These are phyloP conservation scores for Arrhopalites spinosus DNA, from an alignment of 2,888 invertebrate genomes.

Conservation along the genomic window DNA sequence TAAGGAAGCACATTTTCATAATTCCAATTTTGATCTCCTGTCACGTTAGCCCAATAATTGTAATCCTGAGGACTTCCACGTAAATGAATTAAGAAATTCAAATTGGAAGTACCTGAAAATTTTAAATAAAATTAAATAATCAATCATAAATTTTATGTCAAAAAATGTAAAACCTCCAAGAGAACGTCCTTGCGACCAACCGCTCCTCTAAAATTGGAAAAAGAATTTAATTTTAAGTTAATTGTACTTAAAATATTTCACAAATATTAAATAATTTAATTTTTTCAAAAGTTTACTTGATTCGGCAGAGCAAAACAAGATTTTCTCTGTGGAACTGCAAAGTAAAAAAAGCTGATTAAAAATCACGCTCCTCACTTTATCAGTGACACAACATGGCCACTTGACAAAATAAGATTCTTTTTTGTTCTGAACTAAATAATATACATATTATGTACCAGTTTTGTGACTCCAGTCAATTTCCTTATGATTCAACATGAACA, in stretches of 20 bases:
- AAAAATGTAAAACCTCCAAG: too few relatives aligned
- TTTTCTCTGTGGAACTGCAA: conserved; percentile 1
- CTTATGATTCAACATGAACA: conserved; percentile 3
- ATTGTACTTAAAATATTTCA: too few relatives aligned
- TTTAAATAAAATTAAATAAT: too few relatives aligned
- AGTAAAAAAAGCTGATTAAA: too few relatives aligned
- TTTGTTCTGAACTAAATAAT: too few relatives aligned
- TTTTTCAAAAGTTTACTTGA: too few relatives aligned
- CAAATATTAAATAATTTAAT: too few relatives aligned
- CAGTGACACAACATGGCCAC: too few relatives aligned
- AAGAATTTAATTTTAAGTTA: conserved; percentile 22
- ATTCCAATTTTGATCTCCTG: conserved; percentile 35
- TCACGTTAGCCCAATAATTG: conserved; percentile 40
- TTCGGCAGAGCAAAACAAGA: conserved; percentile 7
- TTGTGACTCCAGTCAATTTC: conserved; percentile 11
- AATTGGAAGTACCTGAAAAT: conserved; percentile 28
- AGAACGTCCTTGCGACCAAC: conserved; percentile 24
- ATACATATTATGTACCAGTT: too few relatives aligned
- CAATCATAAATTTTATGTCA: too few relatives aligned
- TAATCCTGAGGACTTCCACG: conserved; percentile 44
- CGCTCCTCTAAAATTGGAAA: background rate
- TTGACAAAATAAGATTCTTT: too few relatives aligned
- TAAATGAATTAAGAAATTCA: conserved; percentile 46
- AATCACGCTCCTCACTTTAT: too few relatives aligned
- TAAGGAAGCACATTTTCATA: conserved; percentile 36